A percentile compares a stretch with the other conserved stretches of the same genome.
phyloP scores from a whole-genome alignment of 2,113 vertebrate species.

The Centrocercus urophasianus region DNA sequence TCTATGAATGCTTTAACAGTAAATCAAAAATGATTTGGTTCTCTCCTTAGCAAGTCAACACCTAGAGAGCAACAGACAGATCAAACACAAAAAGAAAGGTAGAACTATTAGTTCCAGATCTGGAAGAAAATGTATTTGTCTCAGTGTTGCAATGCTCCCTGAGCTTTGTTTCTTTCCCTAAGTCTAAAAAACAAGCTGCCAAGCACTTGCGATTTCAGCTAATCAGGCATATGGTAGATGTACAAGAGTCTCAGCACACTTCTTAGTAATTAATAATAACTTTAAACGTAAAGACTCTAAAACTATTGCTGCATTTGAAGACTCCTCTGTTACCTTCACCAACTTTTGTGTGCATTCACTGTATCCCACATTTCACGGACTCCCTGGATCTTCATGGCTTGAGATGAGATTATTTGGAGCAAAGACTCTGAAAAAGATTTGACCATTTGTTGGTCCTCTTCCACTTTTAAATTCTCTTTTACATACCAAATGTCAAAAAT shows the following conservation, averaged over 20 bases:
- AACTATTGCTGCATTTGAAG: slow-evolving; percentile 15
- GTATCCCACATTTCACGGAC: background rate
- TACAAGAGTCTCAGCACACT: background rate
- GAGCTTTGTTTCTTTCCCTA: background rate
- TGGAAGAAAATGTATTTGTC: background rate
- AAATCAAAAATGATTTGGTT: background rate
- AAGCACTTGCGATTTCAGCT: background rate
- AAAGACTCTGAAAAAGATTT: background rate
- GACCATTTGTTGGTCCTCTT: background rate
- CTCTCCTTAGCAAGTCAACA: background rate
- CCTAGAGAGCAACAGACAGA: background rate
- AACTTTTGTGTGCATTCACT: slow-evolving; percentile 11
- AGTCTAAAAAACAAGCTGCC: background rate
- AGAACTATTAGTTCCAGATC: background rate
- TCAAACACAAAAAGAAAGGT: background rate
- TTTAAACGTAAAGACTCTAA: slow-evolving; percentile 42
- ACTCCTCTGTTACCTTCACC: background rate
- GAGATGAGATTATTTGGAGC: slow-evolving; percentile 22
- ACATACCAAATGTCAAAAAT: background rate
- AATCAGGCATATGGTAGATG: background rate
- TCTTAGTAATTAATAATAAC: slow-evolving; percentile 49
- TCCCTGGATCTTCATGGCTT: background rate
- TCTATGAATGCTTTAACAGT: background rate
- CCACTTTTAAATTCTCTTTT: background rate
- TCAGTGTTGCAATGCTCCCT: background rate